Percentiles rank a stretch among this genome's conserved stretches.
Conservation (phyloP, 2,797 vertebrate species). For the Lophius americanus region DNA sequence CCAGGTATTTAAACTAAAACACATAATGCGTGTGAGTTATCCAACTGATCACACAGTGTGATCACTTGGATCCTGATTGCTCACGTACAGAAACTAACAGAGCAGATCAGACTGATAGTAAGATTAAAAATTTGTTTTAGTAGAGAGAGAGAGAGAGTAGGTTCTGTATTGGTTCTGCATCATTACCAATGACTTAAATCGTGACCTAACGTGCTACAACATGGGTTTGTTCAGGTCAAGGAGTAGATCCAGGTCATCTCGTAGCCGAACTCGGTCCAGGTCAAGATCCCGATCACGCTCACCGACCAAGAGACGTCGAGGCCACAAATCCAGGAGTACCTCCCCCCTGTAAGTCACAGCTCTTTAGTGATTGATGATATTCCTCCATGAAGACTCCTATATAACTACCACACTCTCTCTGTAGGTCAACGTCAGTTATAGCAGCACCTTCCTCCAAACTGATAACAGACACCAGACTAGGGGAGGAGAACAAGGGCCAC, state of each 20-base stretch:
- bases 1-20: conserved; percentile 81
- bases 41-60: neutral
- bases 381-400: neutral
- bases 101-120: too few relatives aligned
- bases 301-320: conserved; percentile 84
- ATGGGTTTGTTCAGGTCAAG: conserved; percentile 79
- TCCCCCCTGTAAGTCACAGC: conserved; percentile 88
- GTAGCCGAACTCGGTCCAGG: conserved; percentile 85
- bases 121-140: too few relatives aligned
- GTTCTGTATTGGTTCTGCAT: too few relatives aligned
- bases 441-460: conserved; percentile 82
- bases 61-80: neutral
- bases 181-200: neutral
- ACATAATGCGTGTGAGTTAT: neutral
- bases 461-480: conserved; percentile 84
- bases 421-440: conserved; percentile 75
- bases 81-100: neutral
- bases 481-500: conserved; percentile 98
- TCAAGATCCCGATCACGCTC: conserved; percentile 91
- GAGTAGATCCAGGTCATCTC: conserved; percentile 89
- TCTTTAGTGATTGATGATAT: neutral
- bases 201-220: neutral
- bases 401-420: neutral
- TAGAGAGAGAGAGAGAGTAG: too few relatives aligned
- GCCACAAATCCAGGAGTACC: conserved; percentile 85